These are phyloP conservation scores for Quadriops clusia DNA, from an alignment of 2,888 invertebrate species.

Conservation along the genomic window DNA sequence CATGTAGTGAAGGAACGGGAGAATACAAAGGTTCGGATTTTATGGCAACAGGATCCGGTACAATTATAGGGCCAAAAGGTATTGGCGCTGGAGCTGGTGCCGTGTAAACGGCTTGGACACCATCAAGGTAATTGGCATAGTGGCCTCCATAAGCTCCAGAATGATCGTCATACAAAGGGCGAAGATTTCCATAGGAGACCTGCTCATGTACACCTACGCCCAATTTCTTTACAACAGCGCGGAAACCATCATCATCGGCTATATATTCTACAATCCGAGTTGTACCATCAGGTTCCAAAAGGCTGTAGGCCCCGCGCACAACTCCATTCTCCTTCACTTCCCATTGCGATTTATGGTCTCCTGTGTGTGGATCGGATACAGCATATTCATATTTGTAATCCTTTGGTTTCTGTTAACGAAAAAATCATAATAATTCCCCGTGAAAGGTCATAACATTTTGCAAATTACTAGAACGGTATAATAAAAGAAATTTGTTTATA, in stretches of 20 bases:
- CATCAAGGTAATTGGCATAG: too few relatives aligned
- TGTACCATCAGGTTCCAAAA: conserved; percentile 31
- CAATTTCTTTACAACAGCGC: conserved; percentile 30
- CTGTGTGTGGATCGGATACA: conserved; percentile 30
- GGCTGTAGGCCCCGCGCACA: conserved; percentile 30
- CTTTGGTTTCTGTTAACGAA: conserved; percentile 22
- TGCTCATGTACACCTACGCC: conserved; percentile 21
- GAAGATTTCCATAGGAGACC: conserved; percentile 17
- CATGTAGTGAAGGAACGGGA: too few relatives aligned
- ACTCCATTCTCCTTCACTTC: conserved; percentile 30
- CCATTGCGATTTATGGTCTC: conserved; percentile 33
- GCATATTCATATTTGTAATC: conserved; percentile 31
- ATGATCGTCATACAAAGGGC: conserved; percentile 5
- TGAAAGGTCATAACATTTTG: background rate
- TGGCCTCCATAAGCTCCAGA: too few relatives aligned
- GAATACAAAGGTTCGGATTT: too few relatives aligned
- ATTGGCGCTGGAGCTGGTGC: too few relatives aligned
- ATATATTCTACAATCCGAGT: conserved; percentile 32
- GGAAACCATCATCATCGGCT: conserved; percentile 25
- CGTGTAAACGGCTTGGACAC: too few relatives aligned
- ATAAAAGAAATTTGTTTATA: conserved; percentile 4
- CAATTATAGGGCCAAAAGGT: too few relatives aligned
- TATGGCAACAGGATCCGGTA: too few relatives aligned
- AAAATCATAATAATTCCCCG: conserved; percentile 1
- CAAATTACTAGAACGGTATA: conserved; percentile 2